Base-by-base conservation (phyloP, 92 coral and sea anemone genomes). In the Actinostola sp. region DNA sequence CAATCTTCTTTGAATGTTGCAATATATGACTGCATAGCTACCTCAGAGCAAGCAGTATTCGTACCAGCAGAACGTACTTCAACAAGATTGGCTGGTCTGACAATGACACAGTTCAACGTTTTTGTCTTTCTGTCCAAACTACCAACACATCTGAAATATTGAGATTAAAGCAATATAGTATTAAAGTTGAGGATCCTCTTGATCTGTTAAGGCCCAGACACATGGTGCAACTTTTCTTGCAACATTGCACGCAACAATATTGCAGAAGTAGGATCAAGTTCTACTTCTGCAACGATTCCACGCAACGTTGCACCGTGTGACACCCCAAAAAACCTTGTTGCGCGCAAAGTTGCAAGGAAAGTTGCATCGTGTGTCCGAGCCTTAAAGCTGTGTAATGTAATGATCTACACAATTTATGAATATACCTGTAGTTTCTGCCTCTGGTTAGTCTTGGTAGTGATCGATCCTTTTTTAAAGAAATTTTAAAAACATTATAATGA, bases 401-500 rank as follows among this genome's bases (percentile, higher is more conserved):
- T 4, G 29, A 27, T 50, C 23, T 57, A 19, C 19, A 21, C 26
- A 39, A 27, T 25, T 50, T 48, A 8, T 30, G 35, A 26, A 28
- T 30, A 25, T 73, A 92, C 99, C 99, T 83, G 91, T 91, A 90
- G 71, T 55, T 82, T 70, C 92, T 92, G 8, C 99, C 97, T 70
- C 99, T 79, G 45, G 90, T 87, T 49, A 95, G 57, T 45, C 99
- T 88, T 74, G 97, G 97, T 25, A 95, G 78, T 38, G 53, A 80
- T 8, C 89, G 92, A 75, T 95, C 99, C 99, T 95, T 28, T 60
- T 32, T 21, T 24, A 0, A 4, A 6, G 1, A 15, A 33, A 14
- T 21, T 15, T 52, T 5, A 2, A 48, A 44, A 34, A 21, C 8
- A 35, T 25, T 13, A 32, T 6, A 48, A 19, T 38, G 5, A 61